Percentiles rank a stretch among this genome's conserved stretches.
These are phyloP conservation scores for Mobula hypostoma DNA, from an alignment of 2,113 vertebrate genomes.

Conservation along the genomic window DNA sequence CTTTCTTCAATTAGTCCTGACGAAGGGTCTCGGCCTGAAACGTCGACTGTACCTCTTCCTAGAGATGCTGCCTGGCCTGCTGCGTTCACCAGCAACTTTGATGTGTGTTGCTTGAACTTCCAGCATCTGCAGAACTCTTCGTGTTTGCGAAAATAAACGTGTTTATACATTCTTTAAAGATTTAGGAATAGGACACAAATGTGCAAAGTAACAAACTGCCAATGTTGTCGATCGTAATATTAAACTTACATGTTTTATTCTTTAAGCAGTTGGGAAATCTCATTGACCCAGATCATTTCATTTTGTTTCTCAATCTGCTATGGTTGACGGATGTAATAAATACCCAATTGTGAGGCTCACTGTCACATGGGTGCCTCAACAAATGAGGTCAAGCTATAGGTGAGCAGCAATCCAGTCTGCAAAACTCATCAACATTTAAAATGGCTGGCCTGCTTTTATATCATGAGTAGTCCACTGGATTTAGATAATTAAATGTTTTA, in stretches of 20 bases:
- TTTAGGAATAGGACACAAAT: neutral
- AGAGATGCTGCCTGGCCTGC: no score
- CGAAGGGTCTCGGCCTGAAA: no score
- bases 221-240: neutral
- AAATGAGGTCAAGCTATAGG: conserved; percentile 2
- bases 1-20: no score
- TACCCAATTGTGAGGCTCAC: neutral
- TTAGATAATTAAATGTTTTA: conserved; percentile 6
- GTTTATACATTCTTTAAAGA: neutral
- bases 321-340: conserved; percentile 4
- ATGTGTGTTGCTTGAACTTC: no score
- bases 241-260: neutral
- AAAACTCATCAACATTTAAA: neutral
- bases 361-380: neutral
- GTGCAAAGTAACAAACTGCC: neutral
- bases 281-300: neutral
- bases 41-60: no score
- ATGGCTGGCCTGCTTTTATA: neutral
- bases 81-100: no score
- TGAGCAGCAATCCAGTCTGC: neutral
- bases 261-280: neutral
- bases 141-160: neutral
- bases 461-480: neutral
- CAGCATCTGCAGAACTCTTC: no score
- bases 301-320: neutral